Evolutionary conservation across 2,888 invertebrate species (phyloP).

Genomic region (Calliscelio sp.): DNA sequence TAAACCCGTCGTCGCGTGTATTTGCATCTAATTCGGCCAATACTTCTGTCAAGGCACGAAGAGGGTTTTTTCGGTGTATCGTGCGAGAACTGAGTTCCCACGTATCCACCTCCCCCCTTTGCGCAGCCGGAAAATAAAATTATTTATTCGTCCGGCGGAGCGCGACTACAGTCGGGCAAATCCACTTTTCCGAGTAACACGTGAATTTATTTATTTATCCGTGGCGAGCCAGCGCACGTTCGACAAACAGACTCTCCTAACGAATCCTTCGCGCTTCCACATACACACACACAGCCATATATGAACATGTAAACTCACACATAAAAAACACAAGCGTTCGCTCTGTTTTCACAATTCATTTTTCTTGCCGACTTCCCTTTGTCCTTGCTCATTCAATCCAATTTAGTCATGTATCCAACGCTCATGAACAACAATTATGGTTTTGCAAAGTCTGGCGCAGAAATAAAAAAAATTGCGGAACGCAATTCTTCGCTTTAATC

Average conservation of each 20-base stretch:
- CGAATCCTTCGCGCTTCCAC: conserved; percentile 78
- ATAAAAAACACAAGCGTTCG: too few relatives aligned
- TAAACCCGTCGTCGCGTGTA: conserved; percentile 57
- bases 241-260: conserved; percentile 82
- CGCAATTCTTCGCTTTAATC: conserved; percentile 55
- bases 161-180: conserved; percentile 64
- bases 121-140: conserved; percentile 77
- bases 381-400: conserved; percentile 60
- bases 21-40: conserved; percentile 66
- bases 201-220: conserved; percentile 83
- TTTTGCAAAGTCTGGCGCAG: conserved; percentile 50
- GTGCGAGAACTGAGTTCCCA: conserved; percentile 25
- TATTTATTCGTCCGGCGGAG: conserved; percentile 76
- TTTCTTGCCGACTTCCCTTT: conserved; percentile 66
- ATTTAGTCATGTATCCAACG: conserved; percentile 69
- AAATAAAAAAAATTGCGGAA: conserved; percentile 13
- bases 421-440: conserved; percentile 68
- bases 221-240: conserved; percentile 80
- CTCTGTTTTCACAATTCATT: conserved; percentile 71
- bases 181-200: conserved; percentile 75
- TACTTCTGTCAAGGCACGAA: conserved; percentile 59
- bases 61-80: conserved; percentile 64
- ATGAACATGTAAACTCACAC: too few relatives aligned
- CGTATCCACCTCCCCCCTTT: conserved; percentile 57
- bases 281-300: conserved; percentile 60